phyloP scores from a whole-genome alignment of 2,797 vertebrate species.

The Aeoliscus strigatus region DNA sequence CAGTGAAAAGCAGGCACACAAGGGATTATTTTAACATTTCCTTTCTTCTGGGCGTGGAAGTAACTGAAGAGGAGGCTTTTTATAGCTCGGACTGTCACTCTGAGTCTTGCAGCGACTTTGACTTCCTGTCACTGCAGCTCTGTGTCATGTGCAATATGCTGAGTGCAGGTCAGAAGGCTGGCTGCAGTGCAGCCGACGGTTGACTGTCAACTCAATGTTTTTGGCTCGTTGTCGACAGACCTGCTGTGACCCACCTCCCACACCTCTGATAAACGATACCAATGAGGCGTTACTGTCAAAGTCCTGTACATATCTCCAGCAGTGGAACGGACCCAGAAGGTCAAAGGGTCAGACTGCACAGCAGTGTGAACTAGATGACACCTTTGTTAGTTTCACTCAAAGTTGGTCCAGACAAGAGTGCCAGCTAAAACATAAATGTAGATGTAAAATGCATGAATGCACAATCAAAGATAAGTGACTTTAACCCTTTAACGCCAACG shows the following conservation, averaged over 20 bases:
- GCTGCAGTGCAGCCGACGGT: constrained; percentile 30
- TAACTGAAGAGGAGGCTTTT: constrained; percentile 54
- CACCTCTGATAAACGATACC: constrained; percentile 9
- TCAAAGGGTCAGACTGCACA: no score
- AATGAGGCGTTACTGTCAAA: no score
- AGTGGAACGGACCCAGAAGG: no score
- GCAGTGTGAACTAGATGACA: not conserved
- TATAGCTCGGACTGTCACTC: constrained; percentile 55
- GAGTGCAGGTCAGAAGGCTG: constrained; percentile 44
- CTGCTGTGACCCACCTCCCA: constrained; percentile 15
- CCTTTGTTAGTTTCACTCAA: constrained; percentile 15
- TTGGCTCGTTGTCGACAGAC: constrained; percentile 22
- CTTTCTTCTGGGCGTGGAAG: constrained; percentile 19
- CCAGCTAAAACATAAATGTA: constrained; percentile 56
- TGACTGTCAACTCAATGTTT: constrained; percentile 31
- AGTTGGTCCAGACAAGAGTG: constrained; percentile 34
- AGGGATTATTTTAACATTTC: not conserved
- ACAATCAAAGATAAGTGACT: constrained; percentile 35
- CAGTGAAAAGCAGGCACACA: no score
- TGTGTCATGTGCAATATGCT: constrained; percentile 57
- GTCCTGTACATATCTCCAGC: no score
- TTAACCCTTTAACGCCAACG: no score
- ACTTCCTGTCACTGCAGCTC: constrained; percentile 57
- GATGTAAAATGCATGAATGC: constrained; percentile 54
- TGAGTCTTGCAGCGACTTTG: constrained; percentile 39